A percentile compares a stretch with the other conserved stretches of the same genome.
These are phyloP conservation scores for Myotis myotis DNA, from an alignment of 2,797 vertebrate genomes.

Conservation along the genomic window DNA sequence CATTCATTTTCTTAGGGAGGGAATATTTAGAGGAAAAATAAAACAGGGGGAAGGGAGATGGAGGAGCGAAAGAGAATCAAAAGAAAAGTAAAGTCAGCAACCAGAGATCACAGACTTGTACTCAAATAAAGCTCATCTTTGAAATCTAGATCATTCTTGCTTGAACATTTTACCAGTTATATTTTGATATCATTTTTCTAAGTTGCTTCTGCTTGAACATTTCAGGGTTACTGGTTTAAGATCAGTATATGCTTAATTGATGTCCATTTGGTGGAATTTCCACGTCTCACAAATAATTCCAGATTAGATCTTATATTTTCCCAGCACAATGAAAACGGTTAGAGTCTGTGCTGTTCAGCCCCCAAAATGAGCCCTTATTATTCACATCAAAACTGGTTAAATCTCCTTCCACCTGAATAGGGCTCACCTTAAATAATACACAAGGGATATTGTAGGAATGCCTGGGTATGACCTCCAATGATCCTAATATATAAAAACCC, in stretches of 20 bases:
- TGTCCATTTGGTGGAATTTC: not conserved
- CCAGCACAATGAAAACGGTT: not conserved
- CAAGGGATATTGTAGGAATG: not conserved
- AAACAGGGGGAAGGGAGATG: not conserved
- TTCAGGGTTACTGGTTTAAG: not conserved
- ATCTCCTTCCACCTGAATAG: not conserved
- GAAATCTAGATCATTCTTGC: not conserved
- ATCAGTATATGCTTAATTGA: not conserved
- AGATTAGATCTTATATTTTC: not conserved
- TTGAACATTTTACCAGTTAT: not conserved
- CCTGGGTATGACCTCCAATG: not conserved
- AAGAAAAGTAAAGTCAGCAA: not conserved
- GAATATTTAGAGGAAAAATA: not conserved
- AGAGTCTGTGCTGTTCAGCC: not conserved
- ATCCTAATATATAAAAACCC: too few species aligned
- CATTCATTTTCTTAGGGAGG: not conserved
- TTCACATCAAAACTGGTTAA: not conserved
- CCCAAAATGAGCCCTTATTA: not conserved
- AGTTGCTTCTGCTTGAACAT: not conserved
- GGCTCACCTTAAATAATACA: not conserved
- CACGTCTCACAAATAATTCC: fast-evolving
- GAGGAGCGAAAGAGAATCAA: not conserved
- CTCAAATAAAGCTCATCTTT: not conserved
- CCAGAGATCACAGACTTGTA: not conserved
- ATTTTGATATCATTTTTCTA: not conserved